These are phyloP conservation scores for Strigops habroptila DNA, from an alignment of 2,113 vertebrate genomes.

Conservation along the genomic window DNA sequence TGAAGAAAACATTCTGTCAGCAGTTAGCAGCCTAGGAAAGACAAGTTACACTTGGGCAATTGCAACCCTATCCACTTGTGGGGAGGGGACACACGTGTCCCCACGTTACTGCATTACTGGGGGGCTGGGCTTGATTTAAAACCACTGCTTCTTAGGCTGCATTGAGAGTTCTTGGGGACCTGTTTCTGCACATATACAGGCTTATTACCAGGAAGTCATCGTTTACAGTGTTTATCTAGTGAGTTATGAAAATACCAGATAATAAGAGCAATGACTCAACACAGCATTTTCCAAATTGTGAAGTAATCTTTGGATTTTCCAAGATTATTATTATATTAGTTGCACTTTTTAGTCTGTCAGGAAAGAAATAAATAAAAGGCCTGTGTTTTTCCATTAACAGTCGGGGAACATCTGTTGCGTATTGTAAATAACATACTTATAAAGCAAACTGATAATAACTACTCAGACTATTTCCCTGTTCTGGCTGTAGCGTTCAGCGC, in stretches of 20 bases:
- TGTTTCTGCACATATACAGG: conserved; percentile 64
- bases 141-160: conserved; percentile 56
- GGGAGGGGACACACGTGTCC: not conserved
- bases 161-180: conserved; percentile 67
- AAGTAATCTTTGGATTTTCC: conserved; percentile 76
- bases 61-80: rapidly evolving
- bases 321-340: conserved; percentile 78
- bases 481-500: conserved; percentile 41
- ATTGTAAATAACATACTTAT: conserved; percentile 82
- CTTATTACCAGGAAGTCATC: conserved; percentile 72
- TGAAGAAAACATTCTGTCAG: not conserved
- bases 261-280: conserved; percentile 78
- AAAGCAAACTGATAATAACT: conserved; percentile 74
- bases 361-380: conserved; percentile 74
- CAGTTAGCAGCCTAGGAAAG: not conserved
- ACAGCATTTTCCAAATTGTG: conserved; percentile 77
- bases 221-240: conserved; percentile 71
- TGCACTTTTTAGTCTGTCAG: conserved; percentile 78
- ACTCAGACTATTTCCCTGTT: conserved; percentile 67
- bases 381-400: conserved; percentile 79
- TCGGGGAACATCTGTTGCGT: conserved; percentile 79
- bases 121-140: conserved; percentile 42
- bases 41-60: rapidly evolving
- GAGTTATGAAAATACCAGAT: conserved; percentile 80
- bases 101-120: not conserved